These are phyloP conservation scores for Zonitis immaculata DNA, from an alignment of 2,888 invertebrate species.

Conservation along the genomic window DNA sequence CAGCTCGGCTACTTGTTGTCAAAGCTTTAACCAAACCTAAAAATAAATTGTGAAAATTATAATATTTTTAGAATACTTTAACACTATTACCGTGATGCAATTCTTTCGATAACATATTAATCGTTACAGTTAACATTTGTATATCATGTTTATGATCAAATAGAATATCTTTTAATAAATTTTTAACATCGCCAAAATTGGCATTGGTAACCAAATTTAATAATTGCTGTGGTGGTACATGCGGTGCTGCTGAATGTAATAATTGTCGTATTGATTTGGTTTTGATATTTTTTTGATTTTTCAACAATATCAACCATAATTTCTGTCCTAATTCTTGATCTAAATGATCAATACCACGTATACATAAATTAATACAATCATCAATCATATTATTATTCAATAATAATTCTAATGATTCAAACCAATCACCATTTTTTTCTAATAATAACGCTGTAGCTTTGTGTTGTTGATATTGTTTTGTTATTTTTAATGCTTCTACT, in stretches of 20 bases:
- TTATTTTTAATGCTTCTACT: slow-evolving; percentile 61
- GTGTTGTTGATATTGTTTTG: slow-evolving; percentile 57
- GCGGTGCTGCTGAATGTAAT: slow-evolving; percentile 54
- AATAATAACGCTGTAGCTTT: slow-evolving; percentile 68
- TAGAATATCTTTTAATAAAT: slow-evolving; percentile 62
- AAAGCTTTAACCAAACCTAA: slow-evolving; percentile 43
- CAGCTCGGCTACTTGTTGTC: slow-evolving; percentile 37
- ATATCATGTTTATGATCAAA: slow-evolving; percentile 73
- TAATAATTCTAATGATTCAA: slow-evolving; percentile 64
- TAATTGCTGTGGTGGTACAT: slow-evolving; percentile 55
- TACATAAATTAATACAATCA: slow-evolving; percentile 46
- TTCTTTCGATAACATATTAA: slow-evolving; percentile 63
- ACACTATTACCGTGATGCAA: slow-evolving; percentile 53
- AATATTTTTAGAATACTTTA: no score
- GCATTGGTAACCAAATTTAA: slow-evolving; percentile 57
- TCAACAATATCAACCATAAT: slow-evolving; percentile 52
- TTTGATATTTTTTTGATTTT: slow-evolving; percentile 47
- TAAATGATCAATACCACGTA: slow-evolving; percentile 49
- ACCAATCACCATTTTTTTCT: slow-evolving; percentile 70
- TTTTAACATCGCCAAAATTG: slow-evolving; percentile 60
- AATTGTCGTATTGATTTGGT: slow-evolving; percentile 48
- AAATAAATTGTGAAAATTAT: slow-evolving; percentile 31
- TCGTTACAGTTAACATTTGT: slow-evolving; percentile 63
- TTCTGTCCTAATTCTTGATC: slow-evolving; percentile 48
- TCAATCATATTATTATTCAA: slow-evolving; percentile 47